Percentiles rank a stretch among this genome's conserved stretches.
phyloP scores from a whole-genome alignment of 2,113 vertebrate species.

The Formicarius rufipectus region DNA sequence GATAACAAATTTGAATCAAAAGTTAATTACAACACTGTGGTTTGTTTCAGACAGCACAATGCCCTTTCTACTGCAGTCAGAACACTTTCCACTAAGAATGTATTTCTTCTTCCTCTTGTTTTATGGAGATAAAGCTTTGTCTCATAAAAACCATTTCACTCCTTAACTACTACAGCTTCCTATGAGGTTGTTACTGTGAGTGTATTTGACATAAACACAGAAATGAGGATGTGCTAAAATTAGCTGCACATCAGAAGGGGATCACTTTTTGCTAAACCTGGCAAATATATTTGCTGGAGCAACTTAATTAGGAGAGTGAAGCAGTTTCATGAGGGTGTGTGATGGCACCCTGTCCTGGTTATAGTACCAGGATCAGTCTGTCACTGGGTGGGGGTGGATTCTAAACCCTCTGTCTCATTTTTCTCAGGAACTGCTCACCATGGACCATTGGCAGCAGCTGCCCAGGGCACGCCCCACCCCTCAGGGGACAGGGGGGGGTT shows the following conservation, averaged over 20 bases:
- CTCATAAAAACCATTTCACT: not conserved
- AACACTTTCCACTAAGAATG: not conserved
- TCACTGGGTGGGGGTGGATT: too few relatives aligned
- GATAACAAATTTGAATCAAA: not conserved
- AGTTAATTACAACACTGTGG: not conserved
- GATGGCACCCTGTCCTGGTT: too few relatives aligned
- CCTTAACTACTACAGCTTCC: not conserved
- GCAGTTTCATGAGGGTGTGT: not conserved
- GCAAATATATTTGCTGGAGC: not conserved
- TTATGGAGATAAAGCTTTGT: not conserved
- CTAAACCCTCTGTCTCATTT: too few relatives aligned
- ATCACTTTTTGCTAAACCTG: not conserved
- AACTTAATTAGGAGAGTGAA: not conserved
- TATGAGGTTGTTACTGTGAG: not conserved
- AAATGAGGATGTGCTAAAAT: not conserved
- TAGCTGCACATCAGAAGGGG: not conserved
- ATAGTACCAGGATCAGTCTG: too few relatives aligned
- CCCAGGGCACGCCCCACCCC: too few relatives aligned
- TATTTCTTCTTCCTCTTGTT: not conserved
- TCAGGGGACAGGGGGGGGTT: too few relatives aligned
- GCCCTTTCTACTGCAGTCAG: not conserved
- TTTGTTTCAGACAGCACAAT: not conserved
- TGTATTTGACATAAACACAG: not conserved
- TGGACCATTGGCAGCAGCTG: too few relatives aligned
- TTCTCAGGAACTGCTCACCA: too few relatives aligned